phyloP scores from a whole-genome alignment of 2,113 vertebrate genomes.

The Pomatostomus ruficeps region DNA sequence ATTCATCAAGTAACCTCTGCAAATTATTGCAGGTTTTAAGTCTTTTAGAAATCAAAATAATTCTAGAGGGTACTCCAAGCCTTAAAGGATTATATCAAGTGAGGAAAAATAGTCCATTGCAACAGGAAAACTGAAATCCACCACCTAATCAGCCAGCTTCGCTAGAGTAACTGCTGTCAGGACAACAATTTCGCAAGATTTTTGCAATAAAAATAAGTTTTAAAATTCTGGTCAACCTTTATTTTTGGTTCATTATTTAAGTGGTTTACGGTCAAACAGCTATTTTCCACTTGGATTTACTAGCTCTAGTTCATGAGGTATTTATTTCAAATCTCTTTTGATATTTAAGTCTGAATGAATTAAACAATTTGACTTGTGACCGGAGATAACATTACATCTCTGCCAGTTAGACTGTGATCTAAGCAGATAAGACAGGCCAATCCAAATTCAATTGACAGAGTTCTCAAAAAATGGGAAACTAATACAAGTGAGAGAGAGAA shows the following conservation, averaged over 20 bases:
- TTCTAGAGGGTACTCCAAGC: neutral
- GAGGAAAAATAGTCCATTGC: neutral
- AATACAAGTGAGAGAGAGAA: neutral
- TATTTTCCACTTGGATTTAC: neutral
- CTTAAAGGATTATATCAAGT: neutral
- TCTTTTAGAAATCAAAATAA: neutral
- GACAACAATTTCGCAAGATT: neutral
- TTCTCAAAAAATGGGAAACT: neutral
- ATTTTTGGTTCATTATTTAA: neutral
- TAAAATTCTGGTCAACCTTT: neutral
- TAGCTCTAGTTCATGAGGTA: neutral
- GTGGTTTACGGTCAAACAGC: neutral
- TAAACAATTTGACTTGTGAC: neutral
- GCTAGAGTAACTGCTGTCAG: neutral
- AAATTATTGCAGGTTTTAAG: neutral
- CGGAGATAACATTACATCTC: neutral
- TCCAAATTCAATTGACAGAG: neutral
- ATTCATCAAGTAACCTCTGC: neutral
- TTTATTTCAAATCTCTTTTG: neutral
- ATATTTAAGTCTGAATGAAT: constrained; percentile 19
- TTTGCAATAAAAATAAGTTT: neutral
- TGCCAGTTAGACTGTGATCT: neutral
- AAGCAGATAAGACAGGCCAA: neutral
- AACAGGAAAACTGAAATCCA: neutral
- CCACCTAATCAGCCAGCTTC: neutral